These are phyloP conservation scores for Syrmaticus mikado DNA, from an alignment of 2,113 vertebrate genomes.

Conservation along the genomic window DNA sequence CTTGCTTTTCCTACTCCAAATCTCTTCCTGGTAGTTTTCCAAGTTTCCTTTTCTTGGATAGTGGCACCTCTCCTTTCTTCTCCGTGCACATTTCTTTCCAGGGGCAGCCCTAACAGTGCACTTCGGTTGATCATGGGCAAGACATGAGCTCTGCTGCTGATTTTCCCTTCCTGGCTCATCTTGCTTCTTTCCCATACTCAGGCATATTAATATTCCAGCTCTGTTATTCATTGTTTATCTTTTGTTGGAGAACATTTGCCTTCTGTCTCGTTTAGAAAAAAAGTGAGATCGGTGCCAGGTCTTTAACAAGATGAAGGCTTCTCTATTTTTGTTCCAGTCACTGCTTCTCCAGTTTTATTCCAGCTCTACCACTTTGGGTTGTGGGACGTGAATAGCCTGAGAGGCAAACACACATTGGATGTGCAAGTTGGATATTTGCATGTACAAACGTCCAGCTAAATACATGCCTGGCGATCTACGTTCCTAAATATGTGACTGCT, in stretches of 20 bases:
- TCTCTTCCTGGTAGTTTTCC: neutral
- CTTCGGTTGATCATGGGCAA: neutral
- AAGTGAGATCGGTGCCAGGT: neutral
- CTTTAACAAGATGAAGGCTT: neutral
- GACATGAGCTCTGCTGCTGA: neutral
- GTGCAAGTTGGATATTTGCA: neutral
- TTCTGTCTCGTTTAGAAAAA: neutral
- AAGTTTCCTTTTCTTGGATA: neutral
- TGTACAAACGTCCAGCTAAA: neutral
- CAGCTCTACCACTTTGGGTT: neutral
- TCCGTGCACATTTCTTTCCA: fast-evolving
- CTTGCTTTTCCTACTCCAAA: neutral
- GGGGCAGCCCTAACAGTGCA: neutral
- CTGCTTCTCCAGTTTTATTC: neutral
- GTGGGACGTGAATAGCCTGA: neutral
- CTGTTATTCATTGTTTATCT: neutral
- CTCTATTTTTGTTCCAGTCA: neutral
- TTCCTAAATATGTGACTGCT: fast-evolving
- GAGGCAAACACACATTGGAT: neutral
- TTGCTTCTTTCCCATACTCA: neutral
- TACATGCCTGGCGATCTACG: neutral
- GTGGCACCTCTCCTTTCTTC: neutral
- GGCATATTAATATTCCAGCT: neutral
- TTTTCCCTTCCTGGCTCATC: neutral
- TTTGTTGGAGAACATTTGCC: slow-evolving; percentile 13